phyloP scores from a whole-genome alignment of 2,113 vertebrate species.

The Hucho hucho region DNA sequence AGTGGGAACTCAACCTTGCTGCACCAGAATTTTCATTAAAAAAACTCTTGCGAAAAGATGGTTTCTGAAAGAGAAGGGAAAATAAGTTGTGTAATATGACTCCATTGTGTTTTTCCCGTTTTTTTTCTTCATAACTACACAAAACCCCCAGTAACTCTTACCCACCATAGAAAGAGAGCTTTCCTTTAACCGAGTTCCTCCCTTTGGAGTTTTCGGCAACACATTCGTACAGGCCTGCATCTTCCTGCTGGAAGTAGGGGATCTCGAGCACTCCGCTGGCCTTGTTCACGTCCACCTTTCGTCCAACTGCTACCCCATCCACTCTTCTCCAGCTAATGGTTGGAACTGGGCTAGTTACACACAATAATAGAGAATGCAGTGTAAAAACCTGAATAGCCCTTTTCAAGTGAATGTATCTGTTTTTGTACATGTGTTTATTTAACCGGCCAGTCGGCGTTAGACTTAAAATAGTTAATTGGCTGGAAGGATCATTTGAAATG shows the following conservation, averaged over 20 bases:
- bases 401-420: not conserved
- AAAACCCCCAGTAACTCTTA: conserved; percentile 8
- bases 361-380: conserved; percentile 8
- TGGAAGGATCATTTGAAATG: too few species aligned
- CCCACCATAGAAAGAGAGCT: conserved; percentile 91
- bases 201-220: conserved; percentile 88
- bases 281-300: conserved; percentile 85
- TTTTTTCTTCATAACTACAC: not conserved
- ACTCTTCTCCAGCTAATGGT: conserved; percentile 85
- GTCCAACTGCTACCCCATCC: conserved; percentile 81
- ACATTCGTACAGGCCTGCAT: conserved; percentile 87
- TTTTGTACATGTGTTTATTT: not conserved
- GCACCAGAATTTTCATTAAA: not conserved
- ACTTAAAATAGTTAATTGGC: too few species aligned
- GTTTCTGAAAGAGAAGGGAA: not conserved
- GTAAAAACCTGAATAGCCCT: conserved; percentile 20
- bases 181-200: conserved; percentile 85
- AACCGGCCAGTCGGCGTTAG: not conserved
- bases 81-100: not conserved
- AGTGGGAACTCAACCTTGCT: not conserved
- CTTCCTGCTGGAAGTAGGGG: conserved; percentile 92
- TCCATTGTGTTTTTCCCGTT: not conserved
- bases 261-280: conserved; percentile 87
- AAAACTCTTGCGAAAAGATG: too few species aligned
- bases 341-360: conserved; percentile 81